phyloP scores from a whole-genome alignment of 2,888 invertebrate species.

The Leptinotarsa rubiginosa region DNA sequence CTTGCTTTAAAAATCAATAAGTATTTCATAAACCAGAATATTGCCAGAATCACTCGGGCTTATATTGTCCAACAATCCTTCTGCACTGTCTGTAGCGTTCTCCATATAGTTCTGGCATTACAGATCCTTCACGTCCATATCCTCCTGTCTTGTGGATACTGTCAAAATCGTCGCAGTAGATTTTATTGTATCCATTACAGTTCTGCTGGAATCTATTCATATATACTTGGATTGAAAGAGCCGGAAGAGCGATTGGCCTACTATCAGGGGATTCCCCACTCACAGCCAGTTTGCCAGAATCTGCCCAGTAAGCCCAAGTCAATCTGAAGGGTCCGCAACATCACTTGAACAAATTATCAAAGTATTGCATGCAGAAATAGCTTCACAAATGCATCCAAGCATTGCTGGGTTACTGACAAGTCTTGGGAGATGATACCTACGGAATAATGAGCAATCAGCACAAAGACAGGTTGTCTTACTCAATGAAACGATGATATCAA shows the following conservation, averaged over 20 bases:
- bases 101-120: conserved; percentile 73
- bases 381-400: too few species aligned
- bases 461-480: too few species aligned
- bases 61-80: conserved; percentile 64
- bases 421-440: too few species aligned
- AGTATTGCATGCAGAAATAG: too few species aligned
- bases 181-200: conserved; percentile 81
- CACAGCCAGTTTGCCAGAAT: conserved; percentile 79
- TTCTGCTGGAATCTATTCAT: too few species aligned
- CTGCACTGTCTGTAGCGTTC: conserved; percentile 76
- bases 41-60: conserved; percentile 19
- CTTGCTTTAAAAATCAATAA: background rate
- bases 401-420: too few species aligned
- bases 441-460: too few species aligned
- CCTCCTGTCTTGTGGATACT: conserved; percentile 85
- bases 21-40: background rate
- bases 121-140: conserved; percentile 76
- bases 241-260: too few species aligned
- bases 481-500: too few species aligned
- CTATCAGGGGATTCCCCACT: conserved; percentile 70
- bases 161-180: conserved; percentile 87
- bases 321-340: conserved; percentile 85
- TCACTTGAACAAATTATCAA: too few species aligned
- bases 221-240: too few species aligned
- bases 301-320: conserved; percentile 90